A percentile compares a stretch with the other conserved stretches of the same genome.
These are phyloP conservation scores for Solea senegalensis DNA, from an alignment of 2,113 vertebrate species.

Conservation along the genomic window DNA sequence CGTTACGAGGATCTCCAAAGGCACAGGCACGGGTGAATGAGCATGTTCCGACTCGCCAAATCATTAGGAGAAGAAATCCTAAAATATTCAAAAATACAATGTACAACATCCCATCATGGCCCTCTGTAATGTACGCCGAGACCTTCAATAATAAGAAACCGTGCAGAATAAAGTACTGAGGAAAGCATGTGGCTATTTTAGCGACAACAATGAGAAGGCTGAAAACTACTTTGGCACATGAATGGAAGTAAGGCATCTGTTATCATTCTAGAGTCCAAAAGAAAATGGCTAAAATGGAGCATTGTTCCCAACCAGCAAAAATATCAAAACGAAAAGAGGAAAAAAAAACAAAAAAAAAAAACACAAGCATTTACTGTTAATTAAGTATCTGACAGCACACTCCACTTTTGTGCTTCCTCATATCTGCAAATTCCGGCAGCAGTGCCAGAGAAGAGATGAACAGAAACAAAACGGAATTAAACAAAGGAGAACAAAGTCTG, in stretches of 20 bases:
- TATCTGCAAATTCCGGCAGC: conserved; percentile 42
- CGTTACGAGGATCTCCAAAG: conserved; percentile 68
- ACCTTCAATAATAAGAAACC: conserved; percentile 39
- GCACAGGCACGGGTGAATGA: conserved; percentile 68
- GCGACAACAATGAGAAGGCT: conserved; percentile 64
- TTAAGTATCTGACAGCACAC: conserved; percentile 49
- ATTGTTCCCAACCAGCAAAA: conserved; percentile 62
- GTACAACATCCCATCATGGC: conserved; percentile 23
- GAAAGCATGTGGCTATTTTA: conserved; percentile 62
- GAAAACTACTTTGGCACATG: conserved; percentile 82
- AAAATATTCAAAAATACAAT: conserved; percentile 43
- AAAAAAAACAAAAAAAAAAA: conserved; percentile 15
- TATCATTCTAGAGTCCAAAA: conserved; percentile 66
- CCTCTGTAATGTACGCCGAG: conserved; percentile 18
- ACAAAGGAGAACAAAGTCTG: conserved; percentile 45
- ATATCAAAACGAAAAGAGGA: background rate
- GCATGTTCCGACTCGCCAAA: conserved; percentile 45
- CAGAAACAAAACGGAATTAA: conserved; percentile 37
- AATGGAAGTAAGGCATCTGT: conserved; percentile 84
- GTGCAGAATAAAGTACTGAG: conserved; percentile 51
- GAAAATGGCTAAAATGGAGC: conserved; percentile 63
- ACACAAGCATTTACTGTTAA: conserved; percentile 47
- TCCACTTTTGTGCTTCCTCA: conserved; percentile 39
- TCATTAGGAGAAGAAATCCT: conserved; percentile 28
- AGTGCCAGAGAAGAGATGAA: conserved; percentile 26